Conservation (phyloP, 2,113 vertebrate genomes). For the Acanthisitta chloris region DNA sequence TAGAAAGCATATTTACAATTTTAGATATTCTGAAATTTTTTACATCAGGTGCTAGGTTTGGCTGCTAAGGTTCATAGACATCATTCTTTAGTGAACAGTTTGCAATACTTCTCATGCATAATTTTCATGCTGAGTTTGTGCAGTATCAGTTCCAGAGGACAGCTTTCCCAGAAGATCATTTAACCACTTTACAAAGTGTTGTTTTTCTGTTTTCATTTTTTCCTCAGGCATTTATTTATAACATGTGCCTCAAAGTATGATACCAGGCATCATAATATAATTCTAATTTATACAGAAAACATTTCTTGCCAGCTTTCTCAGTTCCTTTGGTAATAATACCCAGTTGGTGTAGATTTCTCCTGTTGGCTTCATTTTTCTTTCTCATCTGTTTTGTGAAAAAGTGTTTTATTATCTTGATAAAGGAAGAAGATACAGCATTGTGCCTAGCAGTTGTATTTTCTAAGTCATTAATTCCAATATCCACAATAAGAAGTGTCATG, state of each 20-base stretch:
- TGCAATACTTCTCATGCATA: not conserved
- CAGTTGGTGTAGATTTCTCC: constrained; percentile 32
- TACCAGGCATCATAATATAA: constrained; percentile 11
- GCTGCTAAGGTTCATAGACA: not conserved
- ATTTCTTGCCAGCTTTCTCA: constrained; percentile 1
- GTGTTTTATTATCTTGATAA: constrained; percentile 29
- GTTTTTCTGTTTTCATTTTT: constrained; percentile 15
- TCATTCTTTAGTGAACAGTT: not conserved
- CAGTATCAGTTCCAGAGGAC: not conserved
- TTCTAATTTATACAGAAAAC: constrained; percentile 48
- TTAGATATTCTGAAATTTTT: not conserved
- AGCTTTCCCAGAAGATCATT: constrained; percentile 33
- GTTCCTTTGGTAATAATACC: constrained; percentile 42
- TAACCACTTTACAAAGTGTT: constrained; percentile 20
- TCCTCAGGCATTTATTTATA: constrained; percentile 49
- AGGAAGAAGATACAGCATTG: not conserved
- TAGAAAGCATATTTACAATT: not conserved
- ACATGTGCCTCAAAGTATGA: constrained; percentile 8
- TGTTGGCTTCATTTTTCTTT: constrained; percentile 11
- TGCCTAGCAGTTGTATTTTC: constrained; percentile 42
- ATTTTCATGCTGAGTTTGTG: not conserved
- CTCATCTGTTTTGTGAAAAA: constrained; percentile 14
- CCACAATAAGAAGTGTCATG: not conserved
- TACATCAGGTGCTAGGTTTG: not conserved
- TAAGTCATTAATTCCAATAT: constrained; percentile 51